phyloP scores from a whole-genome alignment of 2,888 invertebrate species.

The Agrochola litura region DNA sequence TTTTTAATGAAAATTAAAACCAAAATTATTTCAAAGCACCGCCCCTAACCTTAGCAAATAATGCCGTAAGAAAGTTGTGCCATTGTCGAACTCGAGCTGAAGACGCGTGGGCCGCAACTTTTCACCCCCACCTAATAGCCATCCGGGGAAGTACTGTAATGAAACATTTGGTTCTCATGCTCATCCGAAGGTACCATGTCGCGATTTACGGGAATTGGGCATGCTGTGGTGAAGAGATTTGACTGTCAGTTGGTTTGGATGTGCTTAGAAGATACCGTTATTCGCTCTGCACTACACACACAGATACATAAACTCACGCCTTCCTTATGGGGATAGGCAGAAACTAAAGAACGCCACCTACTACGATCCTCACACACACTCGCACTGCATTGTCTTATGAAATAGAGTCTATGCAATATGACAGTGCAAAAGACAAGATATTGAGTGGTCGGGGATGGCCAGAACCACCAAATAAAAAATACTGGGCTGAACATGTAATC shows the following conservation, averaged over 20 bases:
- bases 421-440: background rate
- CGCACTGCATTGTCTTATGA: too few species aligned
- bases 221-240: background rate
- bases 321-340: too few species aligned
- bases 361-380: too few species aligned
- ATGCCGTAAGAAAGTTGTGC: constrained; percentile 62
- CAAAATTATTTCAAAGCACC: constrained; percentile 12
- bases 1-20: background rate
- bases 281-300: too few species aligned
- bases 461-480: background rate
- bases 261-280: too few species aligned
- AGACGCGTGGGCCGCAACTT: constrained; percentile 60
- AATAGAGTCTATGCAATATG: background rate
- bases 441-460: background rate
- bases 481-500: too few species aligned
- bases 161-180: constrained; percentile 55
- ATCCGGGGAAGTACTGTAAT: constrained; percentile 55
- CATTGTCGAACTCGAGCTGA: constrained; percentile 52
- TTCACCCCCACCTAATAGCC: constrained; percentile 56
- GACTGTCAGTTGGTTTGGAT: too few species aligned
- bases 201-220: constrained; percentile 2
- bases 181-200: constrained; percentile 19
- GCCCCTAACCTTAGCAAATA: constrained; percentile 62
- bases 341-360: too few species aligned
- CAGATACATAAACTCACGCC: too few species aligned